Conservation (phyloP, 1,140 invertebrate species). For the Pachyrhynchus sulphureomaculatus region DNA sequence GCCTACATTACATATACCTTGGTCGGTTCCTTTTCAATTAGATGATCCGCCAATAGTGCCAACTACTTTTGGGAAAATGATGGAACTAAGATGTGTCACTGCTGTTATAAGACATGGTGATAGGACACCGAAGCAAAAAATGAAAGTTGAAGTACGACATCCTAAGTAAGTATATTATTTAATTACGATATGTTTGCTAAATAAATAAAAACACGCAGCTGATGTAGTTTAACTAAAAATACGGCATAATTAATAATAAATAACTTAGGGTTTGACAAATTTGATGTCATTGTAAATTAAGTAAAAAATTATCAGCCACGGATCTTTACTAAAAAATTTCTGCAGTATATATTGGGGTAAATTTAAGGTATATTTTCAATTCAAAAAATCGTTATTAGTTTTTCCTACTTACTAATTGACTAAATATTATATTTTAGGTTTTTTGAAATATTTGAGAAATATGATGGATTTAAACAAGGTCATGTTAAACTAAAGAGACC, state of each 20-base stretch:
- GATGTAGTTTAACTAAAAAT: no score
- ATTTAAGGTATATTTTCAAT: no score
- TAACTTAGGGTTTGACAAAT: no score
- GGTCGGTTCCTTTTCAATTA: slow-evolving; percentile 93
- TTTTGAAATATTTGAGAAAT: slow-evolving; percentile 98
- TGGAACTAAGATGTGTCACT: slow-evolving; percentile 97
- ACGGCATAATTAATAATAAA: no score
- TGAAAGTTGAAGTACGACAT: slow-evolving; percentile 99
- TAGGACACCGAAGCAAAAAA: slow-evolving; percentile 99
- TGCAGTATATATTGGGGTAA: no score
- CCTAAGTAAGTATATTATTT: slow-evolving; percentile 85
- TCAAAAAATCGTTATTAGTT: no score
- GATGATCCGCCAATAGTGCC: slow-evolving; percentile 99
- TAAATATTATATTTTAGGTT: slow-evolving; percentile 80
- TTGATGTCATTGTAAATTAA: no score
- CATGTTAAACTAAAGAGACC: slow-evolving; percentile 98
- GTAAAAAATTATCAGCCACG: no score
- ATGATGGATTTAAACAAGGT: slow-evolving; percentile 91
- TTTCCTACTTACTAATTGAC: no score
- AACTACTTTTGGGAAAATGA: slow-evolving; percentile 99
- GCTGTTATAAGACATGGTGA: slow-evolving; percentile 99
- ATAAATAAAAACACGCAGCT: no score
- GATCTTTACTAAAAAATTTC: no score
- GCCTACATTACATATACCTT: slow-evolving; percentile 93
- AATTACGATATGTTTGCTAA: no score